These are phyloP conservation scores for Phrynosoma blainvillii DNA, from an alignment of 2,113 vertebrate species.

Conservation along the genomic window DNA sequence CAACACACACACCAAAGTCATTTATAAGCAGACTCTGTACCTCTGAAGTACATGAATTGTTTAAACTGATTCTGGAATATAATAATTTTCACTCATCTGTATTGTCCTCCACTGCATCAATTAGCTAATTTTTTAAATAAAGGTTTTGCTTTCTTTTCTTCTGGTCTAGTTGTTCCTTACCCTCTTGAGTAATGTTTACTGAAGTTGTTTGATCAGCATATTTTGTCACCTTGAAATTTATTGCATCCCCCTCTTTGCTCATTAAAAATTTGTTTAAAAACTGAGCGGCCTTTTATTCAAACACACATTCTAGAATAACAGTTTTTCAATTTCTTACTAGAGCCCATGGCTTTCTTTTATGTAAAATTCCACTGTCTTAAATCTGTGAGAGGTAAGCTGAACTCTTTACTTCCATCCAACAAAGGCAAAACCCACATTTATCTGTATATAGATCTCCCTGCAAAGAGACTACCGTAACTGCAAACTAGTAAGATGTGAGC, in stretches of 20 bases:
- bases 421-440: not conserved
- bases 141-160: too few species aligned
- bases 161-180: not conserved
- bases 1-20: not conserved
- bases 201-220: slow-evolving; percentile 3
- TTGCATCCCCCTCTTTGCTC: not conserved
- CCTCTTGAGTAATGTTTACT: not conserved
- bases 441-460: not conserved
- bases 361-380: not conserved
- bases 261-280: slow-evolving; percentile 5
- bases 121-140: too few species aligned
- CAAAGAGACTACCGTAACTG: not conserved
- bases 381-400: not conserved
- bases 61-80: not conserved
- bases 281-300: not conserved
- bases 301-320: not conserved
- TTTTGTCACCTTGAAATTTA: not conserved
- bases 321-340: not conserved
- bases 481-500: not conserved
- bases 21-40: not conserved
- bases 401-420: not conserved
- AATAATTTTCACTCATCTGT: not conserved
- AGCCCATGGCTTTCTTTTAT: not conserved
- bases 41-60: not conserved
- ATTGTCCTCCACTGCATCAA: not conserved